Percentiles rank a stretch among this genome's conserved stretches.
These are phyloP conservation scores for Hyperoodon ampullatus DNA, from an alignment of 2,113 vertebrate species.

Conservation along the genomic window DNA sequence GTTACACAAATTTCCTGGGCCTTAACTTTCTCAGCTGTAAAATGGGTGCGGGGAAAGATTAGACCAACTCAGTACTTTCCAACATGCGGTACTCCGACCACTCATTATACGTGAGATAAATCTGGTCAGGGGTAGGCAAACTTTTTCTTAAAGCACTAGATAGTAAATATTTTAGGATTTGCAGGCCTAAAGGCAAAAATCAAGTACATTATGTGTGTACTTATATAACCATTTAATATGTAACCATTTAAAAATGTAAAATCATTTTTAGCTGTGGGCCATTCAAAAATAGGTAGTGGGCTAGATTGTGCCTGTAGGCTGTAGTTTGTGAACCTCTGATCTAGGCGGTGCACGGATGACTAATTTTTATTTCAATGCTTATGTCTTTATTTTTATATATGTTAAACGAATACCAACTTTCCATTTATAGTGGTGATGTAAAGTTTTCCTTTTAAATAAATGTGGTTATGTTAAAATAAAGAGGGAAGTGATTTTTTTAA, in stretches of 20 bases:
- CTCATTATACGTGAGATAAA: neutral
- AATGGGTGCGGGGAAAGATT: neutral
- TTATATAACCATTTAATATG: neutral
- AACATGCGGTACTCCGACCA: rapidly evolving
- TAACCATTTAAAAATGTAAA: slow-evolving; percentile 15
- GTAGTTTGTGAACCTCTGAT: neutral
- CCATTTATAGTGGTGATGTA: neutral
- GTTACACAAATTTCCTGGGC: neutral
- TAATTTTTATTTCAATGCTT: neutral
- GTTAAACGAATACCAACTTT: neutral
- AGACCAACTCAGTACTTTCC: neutral
- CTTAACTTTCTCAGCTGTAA: neutral
- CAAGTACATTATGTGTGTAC: neutral
- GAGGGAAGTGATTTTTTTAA: neutral
- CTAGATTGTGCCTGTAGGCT: neutral
- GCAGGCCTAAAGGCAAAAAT: neutral
- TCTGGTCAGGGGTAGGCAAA: neutral
- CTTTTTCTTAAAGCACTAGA: neutral
- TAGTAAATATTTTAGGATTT: neutral
- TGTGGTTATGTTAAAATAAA: neutral
- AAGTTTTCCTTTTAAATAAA: neutral
- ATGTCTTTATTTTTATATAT: neutral
- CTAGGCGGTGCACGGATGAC: neutral
- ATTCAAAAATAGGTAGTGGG: neutral
- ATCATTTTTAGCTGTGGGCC: neutral